These are phyloP conservation scores for Engraulis encrasicolus DNA, from an alignment of 2,113 vertebrate species.

Conservation along the genomic window DNA sequence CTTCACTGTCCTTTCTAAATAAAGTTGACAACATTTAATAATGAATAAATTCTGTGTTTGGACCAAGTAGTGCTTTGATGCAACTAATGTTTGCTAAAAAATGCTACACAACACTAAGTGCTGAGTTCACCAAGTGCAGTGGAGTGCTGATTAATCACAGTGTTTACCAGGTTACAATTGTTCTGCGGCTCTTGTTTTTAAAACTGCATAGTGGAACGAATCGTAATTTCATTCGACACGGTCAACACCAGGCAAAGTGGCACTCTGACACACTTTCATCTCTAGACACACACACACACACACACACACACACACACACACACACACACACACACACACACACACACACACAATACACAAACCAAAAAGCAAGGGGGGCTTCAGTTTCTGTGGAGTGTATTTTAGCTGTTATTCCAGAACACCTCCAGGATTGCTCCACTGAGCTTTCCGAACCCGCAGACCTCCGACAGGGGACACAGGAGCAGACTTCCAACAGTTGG, in stretches of 20 bases:
- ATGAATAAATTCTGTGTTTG: no score
- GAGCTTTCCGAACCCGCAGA: neutral
- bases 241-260: neutral
- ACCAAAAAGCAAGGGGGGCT: neutral
- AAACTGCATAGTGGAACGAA: neutral
- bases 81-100: no score
- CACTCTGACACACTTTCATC: neutral
- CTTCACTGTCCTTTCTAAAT: no score
- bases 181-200: neutral
- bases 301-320: neutral
- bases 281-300: neutral
- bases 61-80: no score
- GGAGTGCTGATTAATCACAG: no score
- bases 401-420: neutral
- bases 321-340: constrained; percentile 10
- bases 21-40: no score
- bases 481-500: neutral
- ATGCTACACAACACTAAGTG: no score
- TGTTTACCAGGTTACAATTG: no score
- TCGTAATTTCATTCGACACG: neutral
- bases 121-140: no score
- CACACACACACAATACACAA: neutral
- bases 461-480: neutral
- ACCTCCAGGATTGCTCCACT: neutral
- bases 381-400: neutral